These are phyloP conservation scores for Amphimedon queenslandica DNA, from an alignment of 37 sponge, comb jelly and placozoan genomes.

Conservation along the genomic window DNA sequence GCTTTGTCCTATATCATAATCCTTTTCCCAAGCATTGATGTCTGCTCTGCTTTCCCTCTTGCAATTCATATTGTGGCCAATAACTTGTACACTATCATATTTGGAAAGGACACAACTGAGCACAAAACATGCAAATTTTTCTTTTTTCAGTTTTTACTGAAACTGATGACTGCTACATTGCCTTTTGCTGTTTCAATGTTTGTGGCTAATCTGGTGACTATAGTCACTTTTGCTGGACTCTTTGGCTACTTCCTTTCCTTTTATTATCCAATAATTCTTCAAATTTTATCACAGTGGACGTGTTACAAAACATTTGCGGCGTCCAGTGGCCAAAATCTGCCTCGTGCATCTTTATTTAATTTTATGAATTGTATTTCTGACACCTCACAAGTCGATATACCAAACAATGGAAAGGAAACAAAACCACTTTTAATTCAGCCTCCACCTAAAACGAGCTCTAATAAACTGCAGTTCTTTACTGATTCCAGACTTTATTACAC, in stretches of 20 bases:
- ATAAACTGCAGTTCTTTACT: background rate
- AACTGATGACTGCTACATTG: conserved; percentile 42
- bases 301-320: conserved; percentile 44
- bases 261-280: conserved; percentile 45
- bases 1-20: conserved; percentile 73
- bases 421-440: background rate
- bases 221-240: conserved; percentile 74
- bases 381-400: no score
- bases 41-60: conserved; percentile 77
- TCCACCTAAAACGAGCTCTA: background rate
- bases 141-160: conserved; percentile 32
- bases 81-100: conserved; percentile 61
- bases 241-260: conserved; percentile 59
- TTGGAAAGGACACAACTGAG: conserved; percentile 43
- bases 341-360: no score
- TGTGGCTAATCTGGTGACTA: conserved; percentile 71
- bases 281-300: conserved; percentile 27
- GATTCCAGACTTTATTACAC: background rate
- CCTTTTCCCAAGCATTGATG: conserved; percentile 80
- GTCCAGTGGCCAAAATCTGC: no score
- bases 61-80: conserved; percentile 44
- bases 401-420: no score
- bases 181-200: conserved; percentile 73
- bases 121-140: conserved; percentile 4
- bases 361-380: no score